Evolutionary conservation across 92 coral and sea anemone species (phyloP), one percentile per base, ranked within the genome.

Genomic region (Actinostola sp.): DNA sequence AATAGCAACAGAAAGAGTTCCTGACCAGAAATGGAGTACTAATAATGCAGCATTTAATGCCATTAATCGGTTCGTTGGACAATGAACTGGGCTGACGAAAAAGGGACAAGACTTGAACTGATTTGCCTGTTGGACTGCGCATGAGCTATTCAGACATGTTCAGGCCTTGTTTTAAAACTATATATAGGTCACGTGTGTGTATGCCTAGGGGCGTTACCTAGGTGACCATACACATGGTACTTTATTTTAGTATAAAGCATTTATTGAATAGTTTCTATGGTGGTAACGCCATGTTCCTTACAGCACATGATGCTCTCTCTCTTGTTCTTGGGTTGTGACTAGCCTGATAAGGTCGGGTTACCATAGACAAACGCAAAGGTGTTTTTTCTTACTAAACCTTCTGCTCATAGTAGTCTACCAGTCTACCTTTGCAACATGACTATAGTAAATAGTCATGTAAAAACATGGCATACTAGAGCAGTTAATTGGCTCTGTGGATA

Each of bases 241-340:
- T 49, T 41, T 65, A 67, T 67, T 49, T 67, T 48, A 48, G 72
- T 45, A 67, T 26, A 67, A 67, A 41, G 27, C 48, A 35, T 59
- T 29, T 64, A 64, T 41, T 49, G 9, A 48, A n/a, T 67, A 48
- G 60, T 46, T 67, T 28, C 31, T 65, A 49, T 49, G 72, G 60
- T 48, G 72, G 72, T 19, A 31, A 20, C 60, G 60, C 31, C 54
- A 53, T 20, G 60, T n/a, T n/a, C n/a, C n/a, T n/a, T n/a, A n/a
- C n/a, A n/a, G n/a, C n/a, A n/a, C n/a, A n/a, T n/a, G n/a, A n/a
- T n/a, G n/a, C n/a, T n/a, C n/a, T n/a, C n/a, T n/a, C n/a, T n/a
- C n/a, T n/a, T n/a, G n/a, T n/a, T n/a, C n/a, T n/a, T n/a, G n/a
- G n/a, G n/a, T n/a, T n/a, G n/a, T n/a, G n/a, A n/a, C n/a, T n/a